Evolutionary conservation across 2,113 vertebrate genomes (phyloP), one percentile per base, ranked within the genome.

Genomic region (Reinhardtius hippoglossoides): DNA sequence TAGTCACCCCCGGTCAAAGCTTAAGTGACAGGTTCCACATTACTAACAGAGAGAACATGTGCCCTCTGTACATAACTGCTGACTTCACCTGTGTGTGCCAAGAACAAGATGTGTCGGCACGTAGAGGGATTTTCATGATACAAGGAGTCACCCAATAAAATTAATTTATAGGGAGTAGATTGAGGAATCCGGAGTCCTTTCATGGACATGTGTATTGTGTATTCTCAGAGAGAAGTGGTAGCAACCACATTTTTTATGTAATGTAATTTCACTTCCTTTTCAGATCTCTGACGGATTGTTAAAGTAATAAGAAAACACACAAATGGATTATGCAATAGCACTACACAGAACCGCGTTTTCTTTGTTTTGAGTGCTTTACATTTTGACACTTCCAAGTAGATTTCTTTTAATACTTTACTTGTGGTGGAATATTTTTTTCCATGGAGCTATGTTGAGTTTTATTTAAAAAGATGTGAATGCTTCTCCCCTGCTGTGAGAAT

Each of bases 1-100:
- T 94, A 93, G 93, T 80, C 58, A 44, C 83, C 56, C 18, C 16
- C 72, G 74, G 85, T 86, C 76, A 76, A 79, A 82, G 78, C 74
- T 75, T 71, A 52, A 72, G 78, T 88, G 83, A 89, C 84, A 84
- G 69, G 69, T 78, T 80, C 52, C 10, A 63, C 78, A 65, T 89
- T 78, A 55, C 67, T 69, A 78, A 82, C 63, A 26, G 71, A 59
- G 60, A 68, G 71, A 78, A 75, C 68, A 67, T 59, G 81, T 50
- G 21, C 70, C 27, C 1, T 2, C 54, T 9, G 3, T 37, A 35
- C 50, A 67, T 79, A 78, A 56, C 78, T 58, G 63, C 50, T 83
- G 57, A 78, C 55, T 46, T 64, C 24, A 55, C 20, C 4, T 1
- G 7, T 14, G 18, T 37, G 54, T 70, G 78, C 73, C 73, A 72